These are phyloP conservation scores for Rhipidura dahli DNA, from an alignment of 2,113 vertebrate species.

Conservation along the genomic window DNA sequence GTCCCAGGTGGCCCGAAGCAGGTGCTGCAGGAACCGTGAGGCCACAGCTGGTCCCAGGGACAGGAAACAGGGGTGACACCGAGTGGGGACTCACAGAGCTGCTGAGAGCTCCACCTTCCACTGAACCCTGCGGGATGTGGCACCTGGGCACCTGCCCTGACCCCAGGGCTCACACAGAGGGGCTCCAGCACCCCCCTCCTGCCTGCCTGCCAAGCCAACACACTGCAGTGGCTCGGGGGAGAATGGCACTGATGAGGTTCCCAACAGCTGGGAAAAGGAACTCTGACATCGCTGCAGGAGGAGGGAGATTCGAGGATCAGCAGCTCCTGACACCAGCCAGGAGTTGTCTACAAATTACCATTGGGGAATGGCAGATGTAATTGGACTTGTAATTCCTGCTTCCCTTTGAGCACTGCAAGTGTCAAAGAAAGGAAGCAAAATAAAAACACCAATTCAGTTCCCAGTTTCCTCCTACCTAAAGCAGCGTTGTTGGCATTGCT, in stretches of 20 bases:
- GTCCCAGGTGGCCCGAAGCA: neutral
- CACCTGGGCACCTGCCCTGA: neutral
- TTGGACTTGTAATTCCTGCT: neutral
- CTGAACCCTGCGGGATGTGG: neutral
- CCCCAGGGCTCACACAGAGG: neutral
- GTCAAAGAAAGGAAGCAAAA: neutral
- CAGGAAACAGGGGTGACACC: neutral
- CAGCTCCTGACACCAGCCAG: neutral
- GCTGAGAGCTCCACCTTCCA: neutral
- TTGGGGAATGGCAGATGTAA: neutral
- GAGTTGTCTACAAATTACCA: neutral
- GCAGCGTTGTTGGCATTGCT: neutral
- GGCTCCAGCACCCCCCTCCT: neutral
- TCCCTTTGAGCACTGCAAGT: neutral
- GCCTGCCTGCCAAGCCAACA: neutral
- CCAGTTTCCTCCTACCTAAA: neutral
- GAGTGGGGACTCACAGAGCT: neutral
- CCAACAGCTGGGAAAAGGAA: neutral
- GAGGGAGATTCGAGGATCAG: neutral
- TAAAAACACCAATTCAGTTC: neutral
- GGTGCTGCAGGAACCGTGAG: neutral
- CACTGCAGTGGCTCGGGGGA: fast-evolving
- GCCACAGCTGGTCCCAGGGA: neutral
- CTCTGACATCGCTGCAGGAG: neutral
- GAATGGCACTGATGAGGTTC: neutral